Percentiles rank a stretch among this genome's conserved stretches.
phyloP scores from a whole-genome alignment of 2,888 invertebrate genomes.

The Eulithis prunata region DNA sequence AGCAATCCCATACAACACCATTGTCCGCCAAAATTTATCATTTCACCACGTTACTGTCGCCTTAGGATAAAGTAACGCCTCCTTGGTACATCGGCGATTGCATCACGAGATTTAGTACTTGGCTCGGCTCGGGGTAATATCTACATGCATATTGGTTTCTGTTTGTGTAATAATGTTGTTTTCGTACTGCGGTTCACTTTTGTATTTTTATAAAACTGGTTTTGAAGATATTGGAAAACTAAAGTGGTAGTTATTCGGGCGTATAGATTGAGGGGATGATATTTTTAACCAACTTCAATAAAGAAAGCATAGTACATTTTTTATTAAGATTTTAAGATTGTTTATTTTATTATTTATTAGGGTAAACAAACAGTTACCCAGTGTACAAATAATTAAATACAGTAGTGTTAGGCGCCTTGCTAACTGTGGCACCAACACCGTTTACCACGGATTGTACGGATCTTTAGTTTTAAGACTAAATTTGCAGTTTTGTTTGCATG shows the following conservation, averaged over 20 bases:
- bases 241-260: neutral
- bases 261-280: neutral
- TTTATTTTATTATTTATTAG: neutral
- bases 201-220: conserved; percentile 21
- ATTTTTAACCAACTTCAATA: neutral
- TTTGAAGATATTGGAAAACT: conserved; percentile 2
- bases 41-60: conserved; percentile 63
- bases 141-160: conserved; percentile 38
- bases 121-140: conserved; percentile 47
- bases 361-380: too few relatives aligned
- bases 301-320: too few relatives aligned
- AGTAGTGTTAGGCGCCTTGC: too few relatives aligned
- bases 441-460: too few relatives aligned
- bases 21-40: conserved; percentile 61
- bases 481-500: too few relatives aligned
- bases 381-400: too few relatives aligned
- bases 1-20: conserved; percentile 54
- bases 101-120: conserved; percentile 53
- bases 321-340: too few relatives aligned
- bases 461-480: too few relatives aligned
- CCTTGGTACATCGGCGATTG: conserved; percentile 54
- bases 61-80: conserved; percentile 55
- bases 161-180: conserved; percentile 40
- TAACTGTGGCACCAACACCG: too few relatives aligned
- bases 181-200: conserved; percentile 23